A percentile compares a stretch with the other conserved stretches of the same genome.
These are phyloP conservation scores for Myoxocephalus aenaeus DNA, from an alignment of 2,797 vertebrate species.

Conservation along the genomic window DNA sequence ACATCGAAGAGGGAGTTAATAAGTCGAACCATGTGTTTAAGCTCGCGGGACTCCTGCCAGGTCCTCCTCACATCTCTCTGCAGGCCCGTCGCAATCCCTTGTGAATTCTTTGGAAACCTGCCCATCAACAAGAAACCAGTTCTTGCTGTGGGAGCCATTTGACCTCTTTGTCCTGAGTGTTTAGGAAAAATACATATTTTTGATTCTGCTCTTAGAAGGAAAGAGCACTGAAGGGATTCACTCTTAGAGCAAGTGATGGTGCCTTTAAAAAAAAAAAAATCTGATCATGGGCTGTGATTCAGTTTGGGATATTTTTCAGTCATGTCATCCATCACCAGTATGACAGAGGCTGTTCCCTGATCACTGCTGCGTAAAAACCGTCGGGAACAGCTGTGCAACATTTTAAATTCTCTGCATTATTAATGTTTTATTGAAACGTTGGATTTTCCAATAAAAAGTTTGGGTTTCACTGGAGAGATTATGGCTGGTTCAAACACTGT, in stretches of 20 bases:
- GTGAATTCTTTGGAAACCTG: constrained; percentile 39
- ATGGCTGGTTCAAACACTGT: neutral
- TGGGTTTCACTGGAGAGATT: neutral
- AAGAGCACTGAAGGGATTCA: neutral
- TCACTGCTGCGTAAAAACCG: neutral
- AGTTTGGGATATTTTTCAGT: neutral
- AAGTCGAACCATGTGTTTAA: constrained; percentile 74
- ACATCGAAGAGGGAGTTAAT: constrained; percentile 39
- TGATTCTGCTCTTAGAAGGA: constrained; percentile 10
- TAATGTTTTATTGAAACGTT: constrained; percentile 8
- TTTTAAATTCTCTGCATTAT: constrained; percentile 2
- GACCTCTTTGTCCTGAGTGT: constrained; percentile 34
- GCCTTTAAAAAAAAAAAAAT: neutral
- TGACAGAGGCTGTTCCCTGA: neutral
- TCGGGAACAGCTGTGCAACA: neutral
- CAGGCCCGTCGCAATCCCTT: constrained; percentile 41
- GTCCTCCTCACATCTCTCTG: constrained; percentile 48
- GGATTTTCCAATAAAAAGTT: neutral
- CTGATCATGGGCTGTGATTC: neutral
- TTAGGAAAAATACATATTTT: constrained; percentile 10
- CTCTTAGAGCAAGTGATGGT: neutral
- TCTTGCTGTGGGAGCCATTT: constrained; percentile 45
- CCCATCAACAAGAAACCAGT: constrained; percentile 40
- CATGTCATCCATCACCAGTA: constrained; percentile 2
- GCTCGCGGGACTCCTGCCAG: constrained; percentile 38